A percentile compares a stretch with the other conserved stretches of the same genome.
Conservation (phyloP, 2,888 invertebrate species). For the Acanthosepion lycidas region DNA sequence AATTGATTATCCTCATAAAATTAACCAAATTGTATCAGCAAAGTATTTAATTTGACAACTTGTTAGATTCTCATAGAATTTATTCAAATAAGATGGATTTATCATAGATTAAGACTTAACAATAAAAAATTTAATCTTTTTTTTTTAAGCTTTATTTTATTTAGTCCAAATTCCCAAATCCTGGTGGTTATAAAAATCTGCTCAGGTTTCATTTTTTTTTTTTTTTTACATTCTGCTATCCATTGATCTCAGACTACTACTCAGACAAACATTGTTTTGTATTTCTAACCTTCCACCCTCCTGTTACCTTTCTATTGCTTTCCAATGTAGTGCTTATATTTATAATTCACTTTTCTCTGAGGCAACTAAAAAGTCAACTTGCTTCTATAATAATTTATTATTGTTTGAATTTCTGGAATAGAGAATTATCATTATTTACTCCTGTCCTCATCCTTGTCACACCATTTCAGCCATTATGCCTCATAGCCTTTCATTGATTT, state of each 20-base stretch:
- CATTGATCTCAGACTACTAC: not conserved
- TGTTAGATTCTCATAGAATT: not conserved
- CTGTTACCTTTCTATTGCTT: not conserved
- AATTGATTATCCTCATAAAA: not conserved
- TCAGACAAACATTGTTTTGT: not conserved
- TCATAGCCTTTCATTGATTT: too few relatives aligned
- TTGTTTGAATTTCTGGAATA: too few relatives aligned
- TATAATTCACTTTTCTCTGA: too few relatives aligned
- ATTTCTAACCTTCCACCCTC: not conserved
- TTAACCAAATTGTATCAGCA: not conserved
- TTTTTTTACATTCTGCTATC: not conserved
- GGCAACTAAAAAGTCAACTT: too few relatives aligned
- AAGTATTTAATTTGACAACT: not conserved
- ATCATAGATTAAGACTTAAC: not conserved
- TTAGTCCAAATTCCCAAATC: not conserved
- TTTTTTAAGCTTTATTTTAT: not conserved
- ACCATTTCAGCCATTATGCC: too few relatives aligned
- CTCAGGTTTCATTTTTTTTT: not conserved
- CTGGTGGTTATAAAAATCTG: not conserved
- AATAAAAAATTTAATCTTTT: not conserved
- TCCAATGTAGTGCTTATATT: not conserved
- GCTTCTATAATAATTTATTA: too few relatives aligned
- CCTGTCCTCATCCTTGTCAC: too few relatives aligned
- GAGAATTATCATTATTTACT: too few relatives aligned
- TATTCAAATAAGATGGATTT: not conserved